These are phyloP conservation scores for Sphaerodactylus townsendi DNA, from an alignment of 2,113 vertebrate species.

Conservation along the genomic window DNA sequence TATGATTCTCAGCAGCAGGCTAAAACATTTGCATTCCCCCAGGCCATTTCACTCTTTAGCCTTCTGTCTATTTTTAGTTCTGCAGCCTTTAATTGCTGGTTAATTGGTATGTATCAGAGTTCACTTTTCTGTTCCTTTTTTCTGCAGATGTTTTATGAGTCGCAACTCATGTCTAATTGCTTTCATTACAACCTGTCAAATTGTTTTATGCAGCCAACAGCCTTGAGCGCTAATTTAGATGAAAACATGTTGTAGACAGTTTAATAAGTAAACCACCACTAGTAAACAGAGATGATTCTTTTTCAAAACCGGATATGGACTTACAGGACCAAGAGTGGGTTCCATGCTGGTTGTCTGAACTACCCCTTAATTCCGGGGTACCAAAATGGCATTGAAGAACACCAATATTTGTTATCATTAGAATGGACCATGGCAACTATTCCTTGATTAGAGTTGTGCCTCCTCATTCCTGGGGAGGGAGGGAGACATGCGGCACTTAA, in stretches of 20 bases:
- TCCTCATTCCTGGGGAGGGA: too few relatives aligned
- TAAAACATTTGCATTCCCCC: not conserved
- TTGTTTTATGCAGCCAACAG: not conserved
- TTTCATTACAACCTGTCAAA: not conserved
- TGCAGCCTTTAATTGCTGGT: not conserved
- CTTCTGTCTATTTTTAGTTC: not conserved
- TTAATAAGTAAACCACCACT: not conserved
- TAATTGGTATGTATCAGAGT: not conserved
- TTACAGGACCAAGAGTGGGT: too few relatives aligned
- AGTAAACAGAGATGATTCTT: not conserved
- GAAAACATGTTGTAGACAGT: not conserved
- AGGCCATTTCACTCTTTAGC: not conserved
- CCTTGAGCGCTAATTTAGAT: not conserved
- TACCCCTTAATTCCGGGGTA: too few relatives aligned
- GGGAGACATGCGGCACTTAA: too few relatives aligned
- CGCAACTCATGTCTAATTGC: not conserved
- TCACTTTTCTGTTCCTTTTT: not conserved
- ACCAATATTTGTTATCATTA: too few relatives aligned
- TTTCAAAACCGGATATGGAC: too few relatives aligned
- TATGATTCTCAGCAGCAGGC: not conserved
- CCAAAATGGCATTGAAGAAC: too few relatives aligned
- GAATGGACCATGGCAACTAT: too few relatives aligned
- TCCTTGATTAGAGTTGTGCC: too few relatives aligned
- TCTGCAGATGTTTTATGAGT: not conserved
- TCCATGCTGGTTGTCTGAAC: too few relatives aligned